Percentiles rank a stretch among this genome's conserved stretches.
phyloP scores from a whole-genome alignment of 2,888 invertebrate genomes.

The Sinhomidia bicolor region DNA sequence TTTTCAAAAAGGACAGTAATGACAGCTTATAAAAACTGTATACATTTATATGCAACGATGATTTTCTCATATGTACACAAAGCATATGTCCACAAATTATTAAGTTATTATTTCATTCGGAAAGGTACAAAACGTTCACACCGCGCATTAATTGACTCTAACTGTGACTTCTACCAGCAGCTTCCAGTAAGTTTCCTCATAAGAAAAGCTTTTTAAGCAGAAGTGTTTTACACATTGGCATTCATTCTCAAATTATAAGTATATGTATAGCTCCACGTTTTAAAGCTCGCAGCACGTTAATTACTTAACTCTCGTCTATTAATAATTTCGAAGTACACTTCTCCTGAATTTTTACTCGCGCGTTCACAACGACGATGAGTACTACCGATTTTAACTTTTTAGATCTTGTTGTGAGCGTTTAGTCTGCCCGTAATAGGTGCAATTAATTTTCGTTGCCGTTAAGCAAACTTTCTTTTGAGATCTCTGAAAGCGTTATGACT shows the following conservation, averaged over 20 bases:
- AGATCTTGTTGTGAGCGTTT: not conserved
- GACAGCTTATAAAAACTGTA: too few species aligned
- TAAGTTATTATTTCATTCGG: not conserved
- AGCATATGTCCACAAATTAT: not conserved
- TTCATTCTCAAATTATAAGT: not conserved
- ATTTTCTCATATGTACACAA: not conserved
- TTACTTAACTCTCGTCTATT: not conserved
- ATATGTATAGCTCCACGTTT: constrained; percentile 34
- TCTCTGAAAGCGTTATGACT: constrained; percentile 76
- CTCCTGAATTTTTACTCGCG: not conserved
- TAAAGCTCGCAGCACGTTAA: constrained; percentile 30
- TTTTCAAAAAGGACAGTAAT: too few species aligned
- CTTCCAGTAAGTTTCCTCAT: too few species aligned
- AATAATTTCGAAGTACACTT: not conserved
- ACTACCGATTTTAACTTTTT: not conserved
- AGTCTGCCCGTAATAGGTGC: not conserved
- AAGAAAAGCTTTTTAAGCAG: too few species aligned
- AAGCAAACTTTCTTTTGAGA: constrained; percentile 68
- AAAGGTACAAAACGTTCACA: constrained; percentile 1
- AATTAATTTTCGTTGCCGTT: constrained; percentile 43
- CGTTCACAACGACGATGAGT: too few species aligned
- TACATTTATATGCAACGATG: too few species aligned
- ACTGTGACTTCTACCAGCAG: not conserved
- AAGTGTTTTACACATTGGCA: not conserved
- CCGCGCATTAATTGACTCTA: not conserved